Conservation (phyloP, 2,797 vertebrate species). For the Acomys russatus region DNA sequence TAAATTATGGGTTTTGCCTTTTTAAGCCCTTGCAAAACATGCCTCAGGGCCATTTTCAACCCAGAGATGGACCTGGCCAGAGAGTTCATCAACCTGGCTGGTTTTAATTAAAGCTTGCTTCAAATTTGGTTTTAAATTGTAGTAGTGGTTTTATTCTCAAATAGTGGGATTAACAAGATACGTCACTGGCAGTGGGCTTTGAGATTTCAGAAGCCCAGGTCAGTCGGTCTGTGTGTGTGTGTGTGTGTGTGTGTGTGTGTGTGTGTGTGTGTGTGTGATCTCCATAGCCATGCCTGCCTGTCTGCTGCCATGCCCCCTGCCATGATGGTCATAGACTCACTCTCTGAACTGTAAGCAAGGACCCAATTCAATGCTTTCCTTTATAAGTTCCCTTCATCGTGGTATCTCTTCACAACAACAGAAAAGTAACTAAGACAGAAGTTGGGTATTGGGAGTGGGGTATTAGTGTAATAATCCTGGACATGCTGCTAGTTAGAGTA, state of each 20-base stretch:
- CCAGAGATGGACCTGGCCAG: neutral
- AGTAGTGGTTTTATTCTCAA: neutral
- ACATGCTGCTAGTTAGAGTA: neutral
- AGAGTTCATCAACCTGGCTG: neutral
- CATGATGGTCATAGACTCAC: neutral
- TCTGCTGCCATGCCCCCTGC: no score
- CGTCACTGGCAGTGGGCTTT: neutral
- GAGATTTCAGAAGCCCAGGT: neutral
- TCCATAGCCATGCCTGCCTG: neutral
- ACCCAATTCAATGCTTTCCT: neutral
- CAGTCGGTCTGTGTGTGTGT: neutral
- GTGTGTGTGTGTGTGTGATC: no score
- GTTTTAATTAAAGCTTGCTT: neutral
- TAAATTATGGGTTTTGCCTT: neutral
- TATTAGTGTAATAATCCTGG: neutral
- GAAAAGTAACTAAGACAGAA: neutral
- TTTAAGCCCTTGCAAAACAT: neutral
- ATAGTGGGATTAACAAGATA: neutral
- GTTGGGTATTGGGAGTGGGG: neutral
- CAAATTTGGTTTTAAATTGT: neutral
- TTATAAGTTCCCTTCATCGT: neutral
- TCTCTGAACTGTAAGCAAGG: neutral
- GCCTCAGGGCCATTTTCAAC: neutral
- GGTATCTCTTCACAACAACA: neutral
- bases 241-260: no score